Evolutionary conservation across 1,140 invertebrate species (phyloP).

Genomic region (Scaptomyza pallida): DNA sequence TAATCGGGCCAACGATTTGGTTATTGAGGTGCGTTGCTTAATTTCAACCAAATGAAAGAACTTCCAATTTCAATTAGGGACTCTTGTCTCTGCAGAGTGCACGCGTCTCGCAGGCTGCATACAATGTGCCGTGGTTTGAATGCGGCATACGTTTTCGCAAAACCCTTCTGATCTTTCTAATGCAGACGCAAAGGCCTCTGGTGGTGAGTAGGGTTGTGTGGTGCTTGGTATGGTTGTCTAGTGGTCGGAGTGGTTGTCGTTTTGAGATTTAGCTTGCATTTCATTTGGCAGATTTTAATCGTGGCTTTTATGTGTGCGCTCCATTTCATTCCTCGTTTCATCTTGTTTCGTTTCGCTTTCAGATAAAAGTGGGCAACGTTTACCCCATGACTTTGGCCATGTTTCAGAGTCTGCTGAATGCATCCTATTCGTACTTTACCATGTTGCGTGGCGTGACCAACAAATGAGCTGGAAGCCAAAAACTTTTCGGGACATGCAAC

Average conservation of each 20-base stretch:
- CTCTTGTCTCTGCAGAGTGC: slow-evolving; percentile 35
- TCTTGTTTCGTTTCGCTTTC: slow-evolving; percentile 34
- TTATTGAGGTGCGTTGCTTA: slow-evolving; percentile 53
- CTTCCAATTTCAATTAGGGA: slow-evolving; percentile 5
- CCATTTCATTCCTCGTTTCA: slow-evolving; percentile 63
- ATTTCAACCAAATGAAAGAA: not conserved
- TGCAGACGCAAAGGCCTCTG: slow-evolving; percentile 68
- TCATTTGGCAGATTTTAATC: slow-evolving; percentile 69
- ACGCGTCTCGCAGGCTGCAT: slow-evolving; percentile 56
- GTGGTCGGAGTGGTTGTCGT: not conserved
- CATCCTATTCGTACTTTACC: slow-evolving; percentile 81
- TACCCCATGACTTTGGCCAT: slow-evolving; percentile 83
- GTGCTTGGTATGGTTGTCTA: not conserved
- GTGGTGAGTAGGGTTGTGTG: slow-evolving; percentile 50
- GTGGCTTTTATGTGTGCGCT: slow-evolving; percentile 62
- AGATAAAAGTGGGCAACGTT: slow-evolving; percentile 78
- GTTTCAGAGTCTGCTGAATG: slow-evolving; percentile 81
- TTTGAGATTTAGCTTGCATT: slow-evolving; percentile 41
- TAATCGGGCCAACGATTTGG: slow-evolving; percentile 74
- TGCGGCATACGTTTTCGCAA: slow-evolving; percentile 57
- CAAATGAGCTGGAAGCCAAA: slow-evolving; percentile 75
- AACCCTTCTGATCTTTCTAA: slow-evolving; percentile 72
- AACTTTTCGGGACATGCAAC: slow-evolving; percentile 42
- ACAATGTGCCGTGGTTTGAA: slow-evolving; percentile 66
- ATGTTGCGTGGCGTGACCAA: slow-evolving; percentile 75